Base-by-base conservation (phyloP, 2,888 invertebrate species). In the Silvanus unidentatus region DNA sequence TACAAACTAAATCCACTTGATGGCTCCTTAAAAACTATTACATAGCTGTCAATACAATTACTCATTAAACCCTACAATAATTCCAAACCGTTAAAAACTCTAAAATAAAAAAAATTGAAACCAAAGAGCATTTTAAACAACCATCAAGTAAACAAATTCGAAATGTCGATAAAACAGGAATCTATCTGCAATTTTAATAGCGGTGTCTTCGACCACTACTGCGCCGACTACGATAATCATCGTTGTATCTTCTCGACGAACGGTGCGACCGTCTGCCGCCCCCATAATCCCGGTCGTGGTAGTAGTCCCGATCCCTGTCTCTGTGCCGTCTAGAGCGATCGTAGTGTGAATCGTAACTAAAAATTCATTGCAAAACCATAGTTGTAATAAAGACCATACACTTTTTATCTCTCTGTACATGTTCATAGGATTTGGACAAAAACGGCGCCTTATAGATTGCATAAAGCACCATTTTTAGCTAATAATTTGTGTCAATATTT, bases 291-390 rank as follows among this genome's bases (percentile, higher is more conserved):
- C 66, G 58, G 44, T 63, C 63, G 48, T 66, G 65, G 53, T 68
- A 64, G 55, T 66, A 62, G 56, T 70, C 68, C 47, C 66, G 58
- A 47, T 65, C 65, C 47, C 64, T 53, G 46, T 63, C 57, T 51
- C 62, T 57, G 55, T 60, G 53, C 46, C 64, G 55, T 50, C 65
- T 58, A 53, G 62, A 60, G 47, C 66, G 63, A 53, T 63, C 64
- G 54, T 57, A 56, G 52, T 56, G 57, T 16, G 37, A 37, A 61
- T 64, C 64, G 65, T 65, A 68, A 65, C 68, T 67, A 67, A 65
- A 67, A 68, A 66, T 62, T 65, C 53, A 49, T 46, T 49, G 12
- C 42, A 37, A 9, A 22, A 12, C 53, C 57, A 55, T 53, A 48
- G 51, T 44, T n/a, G n/a, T 12, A 32, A 32, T 32, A 42, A 50